These are phyloP conservation scores for Lordiphosa clarofinis DNA, from an alignment of 1,140 invertebrate species.

Conservation along the genomic window DNA sequence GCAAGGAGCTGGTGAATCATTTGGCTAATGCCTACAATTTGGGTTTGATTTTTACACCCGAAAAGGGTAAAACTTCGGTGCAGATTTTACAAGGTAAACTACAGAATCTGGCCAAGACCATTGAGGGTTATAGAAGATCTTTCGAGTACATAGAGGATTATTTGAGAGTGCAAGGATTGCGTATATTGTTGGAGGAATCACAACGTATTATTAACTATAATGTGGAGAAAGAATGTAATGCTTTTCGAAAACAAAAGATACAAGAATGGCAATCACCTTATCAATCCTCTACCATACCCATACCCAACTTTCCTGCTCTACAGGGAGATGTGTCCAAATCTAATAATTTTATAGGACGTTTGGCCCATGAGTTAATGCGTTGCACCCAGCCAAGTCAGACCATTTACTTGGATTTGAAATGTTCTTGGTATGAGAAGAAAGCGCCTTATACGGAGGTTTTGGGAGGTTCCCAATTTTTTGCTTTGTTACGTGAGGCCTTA, in stretches of 20 bases:
- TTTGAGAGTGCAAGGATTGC: slow-evolving; percentile 95
- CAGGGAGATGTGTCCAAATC: slow-evolving; percentile 84
- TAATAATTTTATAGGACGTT: slow-evolving; percentile 94
- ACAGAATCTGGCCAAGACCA: slow-evolving; percentile 87
- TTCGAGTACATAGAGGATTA: slow-evolving; percentile 99
- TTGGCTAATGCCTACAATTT: slow-evolving; percentile 81
- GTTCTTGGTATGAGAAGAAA: slow-evolving; percentile 95
- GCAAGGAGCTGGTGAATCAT: slow-evolving; percentile 95
- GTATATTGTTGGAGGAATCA: slow-evolving; percentile 96
- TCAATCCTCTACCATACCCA: slow-evolving; percentile 84
- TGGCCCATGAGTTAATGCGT: slow-evolving; percentile 91
- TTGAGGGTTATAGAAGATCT: slow-evolving; percentile 95
- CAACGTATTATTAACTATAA: slow-evolving; percentile 95
- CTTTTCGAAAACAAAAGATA: slow-evolving; percentile 85
- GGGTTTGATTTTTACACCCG: slow-evolving; percentile 62
- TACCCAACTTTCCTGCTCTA: slow-evolving; percentile 84
- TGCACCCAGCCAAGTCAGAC: slow-evolving; percentile 94
- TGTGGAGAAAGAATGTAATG: slow-evolving; percentile 95
- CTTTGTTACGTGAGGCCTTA: slow-evolving; percentile 90
- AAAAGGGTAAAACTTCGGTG: slow-evolving; percentile 82
- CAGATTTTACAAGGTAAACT: slow-evolving; percentile 85
- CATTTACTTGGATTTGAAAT: slow-evolving; percentile 90
- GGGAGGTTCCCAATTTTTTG: slow-evolving; percentile 88
- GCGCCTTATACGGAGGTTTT: slow-evolving; percentile 89
- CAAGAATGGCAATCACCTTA: slow-evolving; percentile 85